These are phyloP conservation scores for Montipora cactus DNA, from an alignment of 64 coral and sea anemone genomes.

Conservation along the genomic window DNA sequence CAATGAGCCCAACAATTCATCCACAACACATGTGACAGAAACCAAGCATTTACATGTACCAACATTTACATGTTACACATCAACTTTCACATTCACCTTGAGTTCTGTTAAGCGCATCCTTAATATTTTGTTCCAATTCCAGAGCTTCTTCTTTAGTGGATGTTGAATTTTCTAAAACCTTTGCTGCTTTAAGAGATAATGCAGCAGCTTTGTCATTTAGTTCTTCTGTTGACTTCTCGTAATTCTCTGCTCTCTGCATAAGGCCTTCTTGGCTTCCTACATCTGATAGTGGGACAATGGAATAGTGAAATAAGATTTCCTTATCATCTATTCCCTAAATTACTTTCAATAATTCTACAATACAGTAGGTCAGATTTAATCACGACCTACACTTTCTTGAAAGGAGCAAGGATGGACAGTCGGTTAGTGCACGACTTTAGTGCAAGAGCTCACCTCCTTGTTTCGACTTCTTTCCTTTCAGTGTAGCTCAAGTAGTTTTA, in stretches of 20 bases:
- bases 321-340: not conserved
- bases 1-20: too few species aligned
- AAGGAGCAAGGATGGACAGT: too few species aligned
- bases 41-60: too few species aligned
- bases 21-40: too few species aligned
- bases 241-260: slow-evolving; percentile 3
- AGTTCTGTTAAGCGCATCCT: slow-evolving; percentile 43
- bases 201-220: slow-evolving; percentile 5
- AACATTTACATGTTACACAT: too few species aligned
- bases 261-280: not conserved
- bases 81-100: slow-evolving; percentile 2
- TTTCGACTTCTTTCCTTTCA: too few species aligned
- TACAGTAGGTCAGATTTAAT: too few species aligned
- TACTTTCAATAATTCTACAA: not conserved
- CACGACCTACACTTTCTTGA: too few species aligned
- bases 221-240: slow-evolving; percentile 1
- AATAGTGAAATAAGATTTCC: not conserved
- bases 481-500: too few species aligned
- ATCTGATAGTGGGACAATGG: not conserved
- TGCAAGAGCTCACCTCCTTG: too few species aligned
- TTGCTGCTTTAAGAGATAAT: slow-evolving; percentile 25
- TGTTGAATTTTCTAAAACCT: slow-evolving; percentile 15
- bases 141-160: slow-evolving; percentile 54
- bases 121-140: slow-evolving; percentile 47
- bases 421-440: too few species aligned